Conservation (phyloP, 2,888 invertebrate genomes). For the Microctonus brassicae region DNA sequence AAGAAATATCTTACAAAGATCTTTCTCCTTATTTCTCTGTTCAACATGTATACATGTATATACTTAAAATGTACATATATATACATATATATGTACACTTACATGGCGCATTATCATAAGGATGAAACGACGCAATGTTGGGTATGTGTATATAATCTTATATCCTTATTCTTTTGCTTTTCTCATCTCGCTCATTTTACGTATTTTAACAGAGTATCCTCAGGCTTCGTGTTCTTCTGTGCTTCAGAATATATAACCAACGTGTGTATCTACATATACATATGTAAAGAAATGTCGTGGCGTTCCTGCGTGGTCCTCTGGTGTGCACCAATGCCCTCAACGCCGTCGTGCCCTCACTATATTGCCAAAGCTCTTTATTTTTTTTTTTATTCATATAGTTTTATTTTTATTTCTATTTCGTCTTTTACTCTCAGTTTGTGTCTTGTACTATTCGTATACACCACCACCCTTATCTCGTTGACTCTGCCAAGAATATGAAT, state of each 20-base stretch:
- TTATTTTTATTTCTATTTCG: background rate
- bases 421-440: background rate
- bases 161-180: constrained; percentile 1
- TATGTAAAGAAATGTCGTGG: background rate
- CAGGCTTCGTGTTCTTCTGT: background rate
- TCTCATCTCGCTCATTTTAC: constrained; percentile 20
- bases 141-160: background rate
- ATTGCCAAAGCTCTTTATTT: constrained; percentile 37
- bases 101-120: constrained; percentile 35
- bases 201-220: background rate
- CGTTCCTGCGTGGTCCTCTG: constrained; percentile 53
- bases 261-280: background rate
- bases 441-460: background rate
- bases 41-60: constrained; percentile 28
- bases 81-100: constrained; percentile 8
- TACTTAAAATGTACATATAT: constrained; percentile 1
- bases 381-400: background rate
- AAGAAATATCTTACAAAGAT: constrained; percentile 63
- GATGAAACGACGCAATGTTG: constrained; percentile 53
- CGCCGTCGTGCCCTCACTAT: constrained; percentile 44
- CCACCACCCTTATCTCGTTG: constrained; percentile 42
- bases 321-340: constrained; percentile 64
- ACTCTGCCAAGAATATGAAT: constrained; percentile 67
- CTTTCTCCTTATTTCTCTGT: constrained; percentile 29
- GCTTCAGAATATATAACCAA: background rate